Evolutionary conservation across 2,797 vertebrate genomes (phyloP).

Genomic region (Gallinago solitaria): DNA sequence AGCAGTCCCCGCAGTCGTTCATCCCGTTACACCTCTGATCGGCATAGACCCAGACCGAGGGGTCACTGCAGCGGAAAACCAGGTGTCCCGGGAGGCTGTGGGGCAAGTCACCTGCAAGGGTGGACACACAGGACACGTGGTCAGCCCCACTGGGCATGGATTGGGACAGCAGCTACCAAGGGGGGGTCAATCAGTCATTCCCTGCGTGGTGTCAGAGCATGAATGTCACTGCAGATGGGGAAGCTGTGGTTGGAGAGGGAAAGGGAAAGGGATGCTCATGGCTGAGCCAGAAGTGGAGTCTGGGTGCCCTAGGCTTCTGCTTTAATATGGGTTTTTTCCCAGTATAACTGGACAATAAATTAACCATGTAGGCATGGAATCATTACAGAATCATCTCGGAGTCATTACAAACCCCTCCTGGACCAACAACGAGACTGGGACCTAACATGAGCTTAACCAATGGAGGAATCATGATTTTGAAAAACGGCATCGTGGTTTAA

Average conservation of each 20-base stretch:
- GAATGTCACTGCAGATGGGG: rapidly evolving
- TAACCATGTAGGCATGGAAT: neutral
- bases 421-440: too few species aligned
- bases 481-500: neutral
- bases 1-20: constrained; percentile 83
- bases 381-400: too few species aligned
- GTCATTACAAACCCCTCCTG: too few species aligned
- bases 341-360: neutral
- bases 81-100: constrained; percentile 70
- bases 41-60: constrained; percentile 74
- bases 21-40: constrained; percentile 74
- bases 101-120: constrained; percentile 72
- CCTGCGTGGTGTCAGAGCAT: rapidly evolving
- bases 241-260: neutral
- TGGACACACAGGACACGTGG: rapidly evolving
- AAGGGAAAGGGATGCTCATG: neutral
- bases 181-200: rapidly evolving
- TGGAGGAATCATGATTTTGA: neutral
- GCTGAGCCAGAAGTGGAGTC: neutral
- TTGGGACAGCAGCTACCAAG: neutral
- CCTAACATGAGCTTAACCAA: neutral
- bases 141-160: neutral
- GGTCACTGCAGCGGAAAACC: constrained; percentile 75
- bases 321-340: neutral
- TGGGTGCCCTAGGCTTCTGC: neutral